Evolutionary conservation across 37 sponge, comb jelly and placozoan genomes (phyloP), one percentile per base, ranked within the genome.

Genomic region (Oscarella lobularis): DNA sequence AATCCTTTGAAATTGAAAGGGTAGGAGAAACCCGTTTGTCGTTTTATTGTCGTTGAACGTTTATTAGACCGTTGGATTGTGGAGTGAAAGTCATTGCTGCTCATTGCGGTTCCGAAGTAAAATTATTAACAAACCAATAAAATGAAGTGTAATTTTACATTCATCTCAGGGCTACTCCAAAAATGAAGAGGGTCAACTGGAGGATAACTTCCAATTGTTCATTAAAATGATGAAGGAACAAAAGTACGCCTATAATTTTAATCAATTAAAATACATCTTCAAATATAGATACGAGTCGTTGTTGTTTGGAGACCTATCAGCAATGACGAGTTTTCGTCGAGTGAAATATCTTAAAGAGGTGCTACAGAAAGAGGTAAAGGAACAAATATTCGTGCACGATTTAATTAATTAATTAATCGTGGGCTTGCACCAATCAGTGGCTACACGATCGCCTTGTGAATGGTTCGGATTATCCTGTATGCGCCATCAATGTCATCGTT

Each of bases 391-490:
- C 14, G 14, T 27, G 14, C 20, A 20, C 60, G 14, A 48, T 48
- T 20, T 9, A 48, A 48, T 48, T 48, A 27, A 29, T 14, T 68
- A 4, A 29, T 68, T 4, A 14, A 30, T 4, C 31, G 71, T 68
- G 29, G 31, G 6, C 29, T 20, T 14, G 71, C 31, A 4, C 31
- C 29, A 14, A 4, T 68, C 31, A 4, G 35, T 68, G 29, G n/a
- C n/a, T n/a, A n/a, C 94, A 93, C 60, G 41, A 75, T 55, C 39
- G 90, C 34, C 81, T 93, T 40, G 87, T 93, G 36, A 81, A 84
- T 55, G 94, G 94, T 0, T 87, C 94, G 0, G 94, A 93, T 68
- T 93, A 93, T 37, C 94, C 94, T 40, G 87, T 93, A 0, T 90
- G 90, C 2, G 91, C 91, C 72, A 90, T 90, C 77, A 90, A 90